Evolutionary conservation across 2,888 invertebrate species (phyloP).

Genomic region (Drosophila nigricruria): DNA sequence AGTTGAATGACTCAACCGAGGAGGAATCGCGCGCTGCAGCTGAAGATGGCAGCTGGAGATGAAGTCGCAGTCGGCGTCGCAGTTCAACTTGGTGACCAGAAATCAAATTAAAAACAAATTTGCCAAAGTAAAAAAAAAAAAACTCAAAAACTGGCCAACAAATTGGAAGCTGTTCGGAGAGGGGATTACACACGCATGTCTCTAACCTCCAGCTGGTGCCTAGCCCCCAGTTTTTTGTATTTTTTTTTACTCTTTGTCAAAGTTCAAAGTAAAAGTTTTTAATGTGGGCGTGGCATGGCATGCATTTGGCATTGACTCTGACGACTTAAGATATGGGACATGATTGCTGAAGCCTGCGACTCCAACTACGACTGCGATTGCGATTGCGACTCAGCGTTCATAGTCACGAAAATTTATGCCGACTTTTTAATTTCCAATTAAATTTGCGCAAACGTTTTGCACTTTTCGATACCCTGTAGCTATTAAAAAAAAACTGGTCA

Average conservation of each 20-base stretch:
- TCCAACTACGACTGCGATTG: neutral
- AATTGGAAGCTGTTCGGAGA: slow-evolving; percentile 33
- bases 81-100: slow-evolving; percentile 43
- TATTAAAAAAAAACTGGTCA: neutral
- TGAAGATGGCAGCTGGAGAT: slow-evolving; percentile 1
- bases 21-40: slow-evolving; percentile 45
- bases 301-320: slow-evolving; percentile 56
- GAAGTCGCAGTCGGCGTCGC: slow-evolving; percentile 1
- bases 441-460: slow-evolving; percentile 38
- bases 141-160: slow-evolving; percentile 41
- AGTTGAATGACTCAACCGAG: slow-evolving; percentile 76
- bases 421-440: slow-evolving; percentile 64
- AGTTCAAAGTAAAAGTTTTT: slow-evolving; percentile 63
- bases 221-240: slow-evolving; percentile 1
- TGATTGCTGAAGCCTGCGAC: slow-evolving; percentile 7
- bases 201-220: slow-evolving; percentile 17
- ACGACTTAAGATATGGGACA: slow-evolving; percentile 50
- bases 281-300: slow-evolving; percentile 41
- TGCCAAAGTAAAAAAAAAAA: slow-evolving; percentile 19
- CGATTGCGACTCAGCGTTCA: slow-evolving; percentile 12
- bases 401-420: slow-evolving; percentile 53
- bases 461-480: slow-evolving; percentile 38
- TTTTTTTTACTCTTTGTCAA: slow-evolving; percentile 39
- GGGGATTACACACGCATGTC: slow-evolving; percentile 22
- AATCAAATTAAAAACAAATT: slow-evolving; percentile 65